Evolutionary conservation across 2,113 vertebrate species (phyloP).

Genomic region (Labeo catla): DNA sequence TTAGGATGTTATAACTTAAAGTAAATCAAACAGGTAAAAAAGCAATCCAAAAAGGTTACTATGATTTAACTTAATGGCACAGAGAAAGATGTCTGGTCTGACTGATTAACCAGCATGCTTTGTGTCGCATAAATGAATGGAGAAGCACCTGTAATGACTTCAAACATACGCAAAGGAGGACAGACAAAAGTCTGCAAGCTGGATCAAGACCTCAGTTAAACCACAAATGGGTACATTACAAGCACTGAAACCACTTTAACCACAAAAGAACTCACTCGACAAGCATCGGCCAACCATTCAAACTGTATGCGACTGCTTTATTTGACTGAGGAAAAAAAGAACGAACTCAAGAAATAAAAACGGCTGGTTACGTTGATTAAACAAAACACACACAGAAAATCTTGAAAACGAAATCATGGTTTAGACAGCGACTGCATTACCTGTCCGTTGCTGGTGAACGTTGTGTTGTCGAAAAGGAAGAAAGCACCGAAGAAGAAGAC

Average conservation of each 20-base stretch:
- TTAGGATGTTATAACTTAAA: constrained; percentile 75
- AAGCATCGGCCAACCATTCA: constrained; percentile 8
- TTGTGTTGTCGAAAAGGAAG: constrained; percentile 93
- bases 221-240: neutral
- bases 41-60: constrained; percentile 75
- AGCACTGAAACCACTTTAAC: constrained; percentile 2
- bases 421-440: constrained; percentile 69
- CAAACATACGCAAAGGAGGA: constrained; percentile 54
- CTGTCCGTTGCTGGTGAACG: constrained; percentile 96
- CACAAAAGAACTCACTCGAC: neutral
- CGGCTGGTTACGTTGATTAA: neutral
- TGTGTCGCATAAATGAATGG: constrained; percentile 74
- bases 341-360: constrained; percentile 23
- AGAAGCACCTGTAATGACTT: constrained; percentile 66
- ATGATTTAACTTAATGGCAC: constrained; percentile 81
- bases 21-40: constrained; percentile 66
- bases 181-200: constrained; percentile 26
- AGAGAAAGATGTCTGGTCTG: constrained; percentile 75
- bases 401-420: neutral
- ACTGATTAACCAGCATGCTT: constrained; percentile 70
- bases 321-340: constrained; percentile 21
- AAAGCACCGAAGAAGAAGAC: constrained; percentile 98
- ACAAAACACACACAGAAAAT: neutral
- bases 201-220: constrained; percentile 18
- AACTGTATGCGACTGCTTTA: neutral